phyloP scores from a whole-genome alignment of 2,113 vertebrate species.

The Dromas ardeola region DNA sequence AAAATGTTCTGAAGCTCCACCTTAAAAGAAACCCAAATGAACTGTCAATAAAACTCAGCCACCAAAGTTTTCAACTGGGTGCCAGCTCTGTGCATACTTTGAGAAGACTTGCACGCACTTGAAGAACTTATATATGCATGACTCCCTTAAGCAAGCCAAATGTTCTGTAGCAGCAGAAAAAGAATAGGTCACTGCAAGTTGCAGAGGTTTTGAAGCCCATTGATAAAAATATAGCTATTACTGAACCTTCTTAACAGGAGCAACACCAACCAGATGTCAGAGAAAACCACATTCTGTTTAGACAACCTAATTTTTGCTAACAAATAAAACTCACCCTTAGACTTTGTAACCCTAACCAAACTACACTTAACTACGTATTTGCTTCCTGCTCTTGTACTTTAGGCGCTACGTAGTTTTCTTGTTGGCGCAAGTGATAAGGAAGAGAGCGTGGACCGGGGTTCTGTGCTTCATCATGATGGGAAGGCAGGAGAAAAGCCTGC shows the following conservation, averaged over 20 bases:
- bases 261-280: neutral
- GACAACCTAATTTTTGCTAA: neutral
- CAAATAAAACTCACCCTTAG: neutral
- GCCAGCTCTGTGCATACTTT: neutral
- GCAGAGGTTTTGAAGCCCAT: neutral
- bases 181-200: neutral
- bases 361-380: neutral
- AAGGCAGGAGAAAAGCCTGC: neutral
- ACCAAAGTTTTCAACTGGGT: neutral
- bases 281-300: neutral
- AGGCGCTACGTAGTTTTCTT: fast-evolving
- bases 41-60: neutral
- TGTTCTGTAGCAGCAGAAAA: neutral
- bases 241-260: neutral
- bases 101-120: neutral
- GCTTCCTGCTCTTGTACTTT: neutral
- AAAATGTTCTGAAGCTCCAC: neutral
- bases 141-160: slow-evolving; percentile 12
- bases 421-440: neutral
- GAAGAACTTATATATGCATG: slow-evolving; percentile 10
- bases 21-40: neutral
- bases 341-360: neutral
- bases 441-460: neutral
- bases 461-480: neutral
- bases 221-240: neutral